phyloP scores from a whole-genome alignment of 2,797 vertebrate species.

The Avahi laniger region DNA sequence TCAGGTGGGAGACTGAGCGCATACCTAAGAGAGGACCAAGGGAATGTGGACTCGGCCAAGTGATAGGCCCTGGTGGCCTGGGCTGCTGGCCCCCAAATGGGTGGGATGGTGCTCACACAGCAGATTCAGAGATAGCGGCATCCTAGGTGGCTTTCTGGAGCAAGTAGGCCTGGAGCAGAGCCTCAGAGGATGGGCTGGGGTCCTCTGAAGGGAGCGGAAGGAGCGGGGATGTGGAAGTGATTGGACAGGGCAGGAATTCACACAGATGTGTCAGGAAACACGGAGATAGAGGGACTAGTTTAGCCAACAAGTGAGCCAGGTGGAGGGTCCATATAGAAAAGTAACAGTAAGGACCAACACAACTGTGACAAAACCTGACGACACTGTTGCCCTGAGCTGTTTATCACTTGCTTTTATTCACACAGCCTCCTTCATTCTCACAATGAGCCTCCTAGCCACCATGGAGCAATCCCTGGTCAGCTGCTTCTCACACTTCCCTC shows the following conservation, averaged over 20 bases:
- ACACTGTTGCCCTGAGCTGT: neutral
- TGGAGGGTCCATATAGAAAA: neutral
- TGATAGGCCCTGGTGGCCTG: neutral
- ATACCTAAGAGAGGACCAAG: neutral
- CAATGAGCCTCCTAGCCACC: neutral
- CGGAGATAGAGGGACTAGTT: neutral
- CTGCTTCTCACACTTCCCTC: neutral
- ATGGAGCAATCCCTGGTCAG: neutral
- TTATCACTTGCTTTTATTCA: neutral
- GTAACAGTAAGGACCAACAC: no score
- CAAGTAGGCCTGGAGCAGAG: neutral
- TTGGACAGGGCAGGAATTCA: neutral
- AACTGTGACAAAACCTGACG: neutral
- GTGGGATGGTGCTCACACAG: neutral
- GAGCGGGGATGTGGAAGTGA: neutral
- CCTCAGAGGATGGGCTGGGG: neutral
- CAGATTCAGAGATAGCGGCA: neutral
- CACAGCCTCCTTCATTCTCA: neutral
- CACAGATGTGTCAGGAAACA: neutral
- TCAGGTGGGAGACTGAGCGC: neutral
- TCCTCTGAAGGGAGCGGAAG: neutral
- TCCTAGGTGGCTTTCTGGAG: neutral
- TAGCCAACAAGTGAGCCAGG: neutral
- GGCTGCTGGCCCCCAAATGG: neutral
- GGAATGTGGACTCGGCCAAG: neutral